Base-by-base conservation (phyloP, 92 coral and sea anemone species). In the Bergia puertoricense region DNA sequence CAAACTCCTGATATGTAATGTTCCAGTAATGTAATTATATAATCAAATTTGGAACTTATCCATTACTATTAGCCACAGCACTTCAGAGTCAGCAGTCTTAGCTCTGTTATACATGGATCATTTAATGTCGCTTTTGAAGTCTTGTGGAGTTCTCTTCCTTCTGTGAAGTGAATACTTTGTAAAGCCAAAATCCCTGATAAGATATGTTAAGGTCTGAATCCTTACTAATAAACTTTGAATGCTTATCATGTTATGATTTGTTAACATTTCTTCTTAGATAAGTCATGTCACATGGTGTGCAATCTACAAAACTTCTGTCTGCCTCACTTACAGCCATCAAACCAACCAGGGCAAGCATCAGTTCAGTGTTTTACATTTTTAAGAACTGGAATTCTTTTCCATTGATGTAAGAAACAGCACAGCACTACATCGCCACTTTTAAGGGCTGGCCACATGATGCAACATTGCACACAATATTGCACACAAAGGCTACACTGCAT, bases 121-220 rank as follows among this genome's bases (percentile, higher is more conserved):
- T 45, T 91, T 79, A 95, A 79, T 95, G 96, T 18, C 77, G 84
- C 76, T 95, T 95, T 81, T 92, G 88, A 1, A 89, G 86, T 73
- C 94, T 92, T 46, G 82, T 84, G 15, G 86, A 81, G 36, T 81
- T 86, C 50, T 84, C 89, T 4, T 78, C 88, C 40, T 91, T 96
- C 81, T 91, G 92, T 30, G 95, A 90, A 16, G 94, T 91, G 42
- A 96, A 85, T 54, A 95, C 94, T 85, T 92, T 91, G 89, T 89
- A 96, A 8, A 96, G 41, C 99, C 99, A 96, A 76, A 93, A 96
- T 48, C 92, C 97, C 99, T 96, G 91, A 75, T 11, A 62, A 18
- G 36, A 6, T 14, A 69, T 22, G 96, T 95, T 76, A 96, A 95
- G 98, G 94, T 90, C 88, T 36, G 78, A 38, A 16, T 1, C 4